Evolutionary conservation across 2,888 invertebrate genomes (phyloP).

Genomic region (Norana najaformis): DNA sequence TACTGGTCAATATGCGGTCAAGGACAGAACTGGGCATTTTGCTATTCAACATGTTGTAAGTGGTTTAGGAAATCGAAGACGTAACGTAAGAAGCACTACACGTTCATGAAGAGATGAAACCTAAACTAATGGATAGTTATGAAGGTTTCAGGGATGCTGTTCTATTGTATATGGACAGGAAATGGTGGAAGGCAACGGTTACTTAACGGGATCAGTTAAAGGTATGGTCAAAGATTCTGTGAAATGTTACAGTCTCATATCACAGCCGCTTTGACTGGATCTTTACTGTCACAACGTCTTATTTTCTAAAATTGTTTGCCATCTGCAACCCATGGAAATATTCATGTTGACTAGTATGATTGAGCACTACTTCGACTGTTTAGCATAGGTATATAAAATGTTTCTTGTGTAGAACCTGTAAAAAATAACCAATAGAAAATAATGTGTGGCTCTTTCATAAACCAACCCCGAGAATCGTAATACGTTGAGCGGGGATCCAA

Average conservation of each 20-base stretch:
- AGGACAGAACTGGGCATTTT: too few relatives aligned
- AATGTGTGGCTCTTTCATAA: neutral
- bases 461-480: neutral
- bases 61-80: neutral
- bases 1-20: neutral
- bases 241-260: neutral
- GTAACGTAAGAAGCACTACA: neutral
- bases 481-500: neutral
- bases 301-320: neutral
- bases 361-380: too few relatives aligned
- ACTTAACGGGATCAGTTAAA: neutral
- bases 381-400: too few relatives aligned
- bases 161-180: neutral
- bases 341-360: too few relatives aligned
- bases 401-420: neutral
- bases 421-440: neutral
- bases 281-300: neutral
- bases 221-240: conserved; percentile 19
- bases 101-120: neutral
- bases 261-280: conserved; percentile 26
- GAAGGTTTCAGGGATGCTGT: neutral
- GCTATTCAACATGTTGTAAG: too few relatives aligned
- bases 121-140: neutral
- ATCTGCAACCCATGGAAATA: neutral
- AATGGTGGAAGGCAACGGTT: neutral